phyloP scores from a whole-genome alignment of 2,797 vertebrate genomes.

The Erethizon dorsatum region DNA sequence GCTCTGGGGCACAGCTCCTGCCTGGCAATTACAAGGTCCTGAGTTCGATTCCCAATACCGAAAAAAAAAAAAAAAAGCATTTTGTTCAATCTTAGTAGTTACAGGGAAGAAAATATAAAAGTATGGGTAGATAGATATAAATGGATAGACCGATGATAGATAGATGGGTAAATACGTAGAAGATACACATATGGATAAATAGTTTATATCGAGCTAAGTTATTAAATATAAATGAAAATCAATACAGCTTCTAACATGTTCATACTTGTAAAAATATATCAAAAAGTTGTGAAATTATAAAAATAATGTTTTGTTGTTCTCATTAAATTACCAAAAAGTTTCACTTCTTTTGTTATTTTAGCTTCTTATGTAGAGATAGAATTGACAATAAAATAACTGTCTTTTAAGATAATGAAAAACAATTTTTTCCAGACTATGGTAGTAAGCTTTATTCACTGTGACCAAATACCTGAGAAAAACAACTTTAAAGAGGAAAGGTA shows the following conservation, averaged over 20 bases:
- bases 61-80: too few species aligned
- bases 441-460: not conserved
- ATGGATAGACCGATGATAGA: too few species aligned
- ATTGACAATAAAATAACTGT: not conserved
- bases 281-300: not conserved
- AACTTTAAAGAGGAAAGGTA: not conserved
- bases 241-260: not conserved
- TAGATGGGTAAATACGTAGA: too few species aligned
- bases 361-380: not conserved
- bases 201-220: not conserved
- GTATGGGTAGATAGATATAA: not conserved
- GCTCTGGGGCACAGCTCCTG: too few species aligned
- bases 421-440: not conserved
- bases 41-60: too few species aligned
- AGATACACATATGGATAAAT: not conserved
- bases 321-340: not conserved
- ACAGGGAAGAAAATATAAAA: not conserved
- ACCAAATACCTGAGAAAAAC: not conserved
- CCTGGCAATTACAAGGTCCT: too few species aligned
- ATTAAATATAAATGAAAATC: constrained; percentile 10
- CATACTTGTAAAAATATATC: not conserved
- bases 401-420: not conserved
- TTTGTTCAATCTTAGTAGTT: not conserved
- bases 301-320: not conserved
- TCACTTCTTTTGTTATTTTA: not conserved